These are phyloP conservation scores for Tautogolabrus adspersus DNA, from an alignment of 2,113 vertebrate species.

Conservation along the genomic window DNA sequence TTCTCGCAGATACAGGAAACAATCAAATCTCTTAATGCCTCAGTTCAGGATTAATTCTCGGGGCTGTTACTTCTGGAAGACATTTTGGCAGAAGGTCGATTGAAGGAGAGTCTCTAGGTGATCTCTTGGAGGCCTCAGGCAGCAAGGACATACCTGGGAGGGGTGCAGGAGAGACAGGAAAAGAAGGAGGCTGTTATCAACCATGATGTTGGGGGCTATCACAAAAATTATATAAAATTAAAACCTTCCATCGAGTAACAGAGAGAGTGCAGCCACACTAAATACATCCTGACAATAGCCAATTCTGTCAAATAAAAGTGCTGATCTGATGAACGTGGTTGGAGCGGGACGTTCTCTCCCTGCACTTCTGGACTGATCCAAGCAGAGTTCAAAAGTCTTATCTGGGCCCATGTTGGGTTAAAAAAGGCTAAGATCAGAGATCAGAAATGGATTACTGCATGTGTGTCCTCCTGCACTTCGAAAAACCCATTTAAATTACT, in stretches of 20 bases:
- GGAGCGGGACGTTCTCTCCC: too few relatives aligned
- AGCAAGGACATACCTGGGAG: not conserved
- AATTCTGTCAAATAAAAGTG: not conserved
- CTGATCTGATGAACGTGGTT: too few relatives aligned
- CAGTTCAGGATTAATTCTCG: conserved; percentile 2
- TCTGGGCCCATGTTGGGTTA: too few relatives aligned
- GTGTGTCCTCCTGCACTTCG: too few relatives aligned
- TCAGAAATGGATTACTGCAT: too few relatives aligned
- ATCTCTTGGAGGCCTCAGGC: too few relatives aligned
- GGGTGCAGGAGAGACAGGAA: not conserved
- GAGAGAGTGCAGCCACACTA: not conserved
- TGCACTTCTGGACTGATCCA: too few relatives aligned
- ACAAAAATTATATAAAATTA: too few relatives aligned
- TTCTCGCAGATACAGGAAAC: not conserved
- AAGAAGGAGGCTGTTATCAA: not conserved
- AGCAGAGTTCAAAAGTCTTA: too few relatives aligned
- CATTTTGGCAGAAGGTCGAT: conserved; percentile 9
- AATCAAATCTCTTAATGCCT: conserved; percentile 10
- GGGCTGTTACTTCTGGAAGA: not conserved
- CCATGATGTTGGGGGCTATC: not conserved
- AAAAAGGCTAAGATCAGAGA: too few relatives aligned
- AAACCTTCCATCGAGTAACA: not conserved
- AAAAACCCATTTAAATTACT: too few relatives aligned
- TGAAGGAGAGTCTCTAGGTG: not conserved
- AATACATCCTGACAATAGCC: not conserved